phyloP scores from a whole-genome alignment of 2,888 invertebrate genomes.

The Agrilus biguttatus region DNA sequence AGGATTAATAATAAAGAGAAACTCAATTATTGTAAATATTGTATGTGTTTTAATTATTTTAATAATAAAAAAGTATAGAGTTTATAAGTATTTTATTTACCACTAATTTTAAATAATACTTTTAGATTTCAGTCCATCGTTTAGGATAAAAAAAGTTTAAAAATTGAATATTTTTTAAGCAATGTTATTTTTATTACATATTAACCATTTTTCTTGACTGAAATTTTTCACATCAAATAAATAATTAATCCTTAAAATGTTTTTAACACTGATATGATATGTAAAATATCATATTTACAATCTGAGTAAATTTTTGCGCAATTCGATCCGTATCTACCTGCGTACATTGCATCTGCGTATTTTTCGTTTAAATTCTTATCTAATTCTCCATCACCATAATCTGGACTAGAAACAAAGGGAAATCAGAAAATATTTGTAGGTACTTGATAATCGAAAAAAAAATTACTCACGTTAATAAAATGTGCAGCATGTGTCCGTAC shows the following conservation, averaged over 20 bases:
- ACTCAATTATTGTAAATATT: no score
- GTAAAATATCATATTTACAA: constrained; percentile 38
- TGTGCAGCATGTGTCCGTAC: constrained; percentile 60
- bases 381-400: constrained; percentile 34
- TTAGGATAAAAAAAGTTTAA: no score
- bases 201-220: no score
- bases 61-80: no score
- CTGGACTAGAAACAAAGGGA: constrained; percentile 32
- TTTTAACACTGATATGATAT: neutral
- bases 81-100: no score
- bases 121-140: no score
- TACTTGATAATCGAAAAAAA: neutral
- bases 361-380: constrained; percentile 34
- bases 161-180: no score
- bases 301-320: constrained; percentile 45
- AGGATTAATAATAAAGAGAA: no score
- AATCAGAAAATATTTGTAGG: neutral
- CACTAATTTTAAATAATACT: no score
- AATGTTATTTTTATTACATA: no score
- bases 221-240: no score
- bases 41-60: no score
- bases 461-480: constrained; percentile 53
- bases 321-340: constrained; percentile 48
- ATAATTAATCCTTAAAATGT: neutral
- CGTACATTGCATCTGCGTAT: constrained; percentile 47